phyloP scores from a whole-genome alignment of 2,888 invertebrate species.

The Vannuccia rotundouncinata region DNA sequence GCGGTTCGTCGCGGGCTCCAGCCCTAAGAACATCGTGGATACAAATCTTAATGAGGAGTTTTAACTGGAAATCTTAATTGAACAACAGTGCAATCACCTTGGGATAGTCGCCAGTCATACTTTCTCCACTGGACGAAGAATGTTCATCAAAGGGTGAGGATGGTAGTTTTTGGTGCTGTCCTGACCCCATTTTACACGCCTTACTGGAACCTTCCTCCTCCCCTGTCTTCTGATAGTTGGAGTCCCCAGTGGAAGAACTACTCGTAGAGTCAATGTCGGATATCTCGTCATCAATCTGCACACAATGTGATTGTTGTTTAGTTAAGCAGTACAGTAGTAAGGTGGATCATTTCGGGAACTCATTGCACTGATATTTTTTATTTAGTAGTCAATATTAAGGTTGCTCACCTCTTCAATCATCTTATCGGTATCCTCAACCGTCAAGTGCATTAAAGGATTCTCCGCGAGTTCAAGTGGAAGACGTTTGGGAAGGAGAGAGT shows the following conservation, averaged over 20 bases:
- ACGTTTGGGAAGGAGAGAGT: not conserved
- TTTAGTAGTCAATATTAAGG: no score
- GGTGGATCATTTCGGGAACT: no score
- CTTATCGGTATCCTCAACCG: conserved; percentile 70
- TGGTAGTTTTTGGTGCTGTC: not conserved
- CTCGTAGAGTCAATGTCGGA: not conserved
- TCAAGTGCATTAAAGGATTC: conserved; percentile 32
- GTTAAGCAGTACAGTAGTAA: not conserved
- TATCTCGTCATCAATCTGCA: not conserved
- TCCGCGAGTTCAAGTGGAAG: conserved; percentile 9
- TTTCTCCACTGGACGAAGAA: conserved; percentile 47
- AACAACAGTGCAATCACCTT: conserved; percentile 42
- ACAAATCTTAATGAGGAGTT: no score
- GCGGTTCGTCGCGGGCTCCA: not conserved
- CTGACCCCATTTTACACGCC: not conserved
- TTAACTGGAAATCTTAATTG: no score
- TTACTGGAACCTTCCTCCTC: not conserved
- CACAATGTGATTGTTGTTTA: not conserved
- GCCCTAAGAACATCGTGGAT: not conserved
- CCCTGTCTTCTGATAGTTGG: no score
- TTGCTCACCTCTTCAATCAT: conserved; percentile 79
- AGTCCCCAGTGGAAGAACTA: not conserved
- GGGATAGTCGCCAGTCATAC: conserved; percentile 53
- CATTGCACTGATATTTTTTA: no score
- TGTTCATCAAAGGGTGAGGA: not conserved